Conservation (phyloP, 2,888 invertebrate genomes). For the Microdon myrmicae region DNA sequence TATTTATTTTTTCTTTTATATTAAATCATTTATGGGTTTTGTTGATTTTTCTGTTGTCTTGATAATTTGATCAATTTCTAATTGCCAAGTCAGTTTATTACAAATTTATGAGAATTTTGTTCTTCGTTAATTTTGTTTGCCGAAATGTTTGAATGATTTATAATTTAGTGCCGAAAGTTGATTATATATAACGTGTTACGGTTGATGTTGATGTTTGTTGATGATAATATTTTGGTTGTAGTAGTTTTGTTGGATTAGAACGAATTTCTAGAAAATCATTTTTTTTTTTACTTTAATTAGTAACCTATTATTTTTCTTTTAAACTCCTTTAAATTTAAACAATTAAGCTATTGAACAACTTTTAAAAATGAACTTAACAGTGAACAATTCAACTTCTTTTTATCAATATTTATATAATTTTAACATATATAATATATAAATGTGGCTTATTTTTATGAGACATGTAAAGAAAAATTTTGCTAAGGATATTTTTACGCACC, state of each 20-base stretch:
- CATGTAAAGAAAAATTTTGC: constrained; percentile 26
- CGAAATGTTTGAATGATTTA: constrained; percentile 56
- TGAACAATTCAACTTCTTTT: constrained; percentile 47
- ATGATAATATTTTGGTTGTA: constrained; percentile 3
- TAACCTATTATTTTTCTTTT: constrained; percentile 27
- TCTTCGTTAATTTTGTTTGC: constrained; percentile 53
- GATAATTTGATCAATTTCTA: constrained; percentile 26
- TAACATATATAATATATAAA: constrained; percentile 41
- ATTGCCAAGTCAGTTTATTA: constrained; percentile 14
- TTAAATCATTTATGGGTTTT: constrained; percentile 47
- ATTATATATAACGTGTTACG: too few relatives aligned
- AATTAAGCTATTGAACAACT: constrained; percentile 51
- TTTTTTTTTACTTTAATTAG: constrained; percentile 22
- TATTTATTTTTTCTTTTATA: constrained; percentile 56
- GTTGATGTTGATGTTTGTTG: constrained; percentile 20
- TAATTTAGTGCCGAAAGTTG: constrained; percentile 49
- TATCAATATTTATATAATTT: constrained; percentile 43
- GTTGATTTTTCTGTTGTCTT: constrained; percentile 23
- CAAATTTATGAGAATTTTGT: constrained; percentile 13
- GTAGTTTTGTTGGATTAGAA: constrained; percentile 16
- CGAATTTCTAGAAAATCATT: constrained; percentile 1
- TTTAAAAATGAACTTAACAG: constrained; percentile 46
- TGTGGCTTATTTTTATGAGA: constrained; percentile 22
- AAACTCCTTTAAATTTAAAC: constrained; percentile 36
- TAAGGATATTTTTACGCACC: constrained; percentile 18